Conservation (phyloP, 2,888 invertebrate genomes). For the Pasiphila rectangulata region DNA sequence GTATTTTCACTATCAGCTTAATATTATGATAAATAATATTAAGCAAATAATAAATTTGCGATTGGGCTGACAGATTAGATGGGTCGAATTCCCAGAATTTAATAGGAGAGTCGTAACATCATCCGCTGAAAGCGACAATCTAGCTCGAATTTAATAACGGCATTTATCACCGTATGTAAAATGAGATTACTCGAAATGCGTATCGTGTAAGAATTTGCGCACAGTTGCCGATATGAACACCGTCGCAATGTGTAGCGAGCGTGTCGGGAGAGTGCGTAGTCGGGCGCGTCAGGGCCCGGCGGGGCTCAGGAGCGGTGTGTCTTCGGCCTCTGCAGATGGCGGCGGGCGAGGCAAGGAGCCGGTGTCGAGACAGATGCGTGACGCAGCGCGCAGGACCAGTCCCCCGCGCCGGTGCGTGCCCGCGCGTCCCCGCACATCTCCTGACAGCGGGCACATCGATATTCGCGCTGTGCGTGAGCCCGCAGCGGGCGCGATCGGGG, state of each 20-base stretch:
- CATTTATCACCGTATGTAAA: constrained; percentile 12
- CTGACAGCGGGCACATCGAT: constrained; percentile 70
- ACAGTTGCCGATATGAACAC: too few relatives aligned
- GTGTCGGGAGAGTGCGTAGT: constrained; percentile 36
- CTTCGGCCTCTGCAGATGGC: constrained; percentile 76
- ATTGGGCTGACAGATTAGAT: not conserved
- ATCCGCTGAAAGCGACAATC: not conserved
- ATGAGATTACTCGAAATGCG: too few relatives aligned
- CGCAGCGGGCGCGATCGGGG: constrained; percentile 47
- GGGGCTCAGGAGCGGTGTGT: constrained; percentile 22
- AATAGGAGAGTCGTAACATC: not conserved
- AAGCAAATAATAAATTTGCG: not conserved
- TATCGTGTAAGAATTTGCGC: constrained; percentile 15
- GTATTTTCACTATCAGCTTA: not conserved
- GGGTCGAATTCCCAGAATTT: not conserved
- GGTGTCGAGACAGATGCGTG: constrained; percentile 73
- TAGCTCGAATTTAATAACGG: too few relatives aligned
- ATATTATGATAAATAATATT: not conserved
- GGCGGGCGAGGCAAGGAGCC: constrained; percentile 67
- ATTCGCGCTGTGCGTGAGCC: constrained; percentile 70
- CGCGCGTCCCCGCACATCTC: constrained; percentile 50
- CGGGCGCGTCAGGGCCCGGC: constrained; percentile 16
- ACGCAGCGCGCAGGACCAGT: constrained; percentile 77
- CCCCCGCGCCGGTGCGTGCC: constrained; percentile 60
- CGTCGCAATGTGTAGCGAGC: constrained; percentile 45